These are phyloP conservation scores for Troides oblongomaculatus DNA, from an alignment of 2,888 invertebrate species.

Conservation along the genomic window DNA sequence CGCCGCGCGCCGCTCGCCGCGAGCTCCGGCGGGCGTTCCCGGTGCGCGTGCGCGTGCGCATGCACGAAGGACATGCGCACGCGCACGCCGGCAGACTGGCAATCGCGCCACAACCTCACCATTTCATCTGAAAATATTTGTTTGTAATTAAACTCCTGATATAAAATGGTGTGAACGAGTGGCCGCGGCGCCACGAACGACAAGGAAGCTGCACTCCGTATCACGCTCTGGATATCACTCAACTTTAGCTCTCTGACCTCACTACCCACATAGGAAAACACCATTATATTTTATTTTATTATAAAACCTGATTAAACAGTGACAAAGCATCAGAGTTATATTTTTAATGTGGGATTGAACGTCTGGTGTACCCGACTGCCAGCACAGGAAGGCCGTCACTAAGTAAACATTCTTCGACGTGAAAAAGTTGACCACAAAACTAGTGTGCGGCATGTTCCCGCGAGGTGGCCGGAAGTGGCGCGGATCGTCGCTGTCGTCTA, in stretches of 20 bases:
- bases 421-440: slow-evolving; percentile 52
- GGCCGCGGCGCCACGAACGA: too few relatives aligned
- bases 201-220: too few relatives aligned
- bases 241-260: too few relatives aligned
- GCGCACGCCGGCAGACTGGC: slow-evolving; percentile 41
- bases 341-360: too few relatives aligned
- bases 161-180: too few relatives aligned
- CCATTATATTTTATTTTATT: too few relatives aligned
- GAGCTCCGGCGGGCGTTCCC: slow-evolving; percentile 36
- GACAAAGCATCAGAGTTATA: too few relatives aligned
- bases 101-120: slow-evolving; percentile 36
- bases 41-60: slow-evolving; percentile 15
- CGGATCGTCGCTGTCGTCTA: too few relatives aligned
- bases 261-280: too few relatives aligned
- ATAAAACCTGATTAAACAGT: too few relatives aligned
- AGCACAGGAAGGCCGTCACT: slow-evolving; percentile 58
- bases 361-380: slow-evolving; percentile 50
- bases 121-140: slow-evolving; percentile 36
- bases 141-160: too few relatives aligned
- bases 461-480: background rate
- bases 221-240: too few relatives aligned
- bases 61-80: slow-evolving; percentile 31
- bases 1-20: slow-evolving; percentile 46
- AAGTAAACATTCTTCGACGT: slow-evolving; percentile 50
- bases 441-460: slow-evolving; percentile 45